These are phyloP conservation scores for Paracentrotus lividus DNA, from an alignment of 53 echinoderm and acorn worm genomes.

Conservation along the genomic window DNA sequence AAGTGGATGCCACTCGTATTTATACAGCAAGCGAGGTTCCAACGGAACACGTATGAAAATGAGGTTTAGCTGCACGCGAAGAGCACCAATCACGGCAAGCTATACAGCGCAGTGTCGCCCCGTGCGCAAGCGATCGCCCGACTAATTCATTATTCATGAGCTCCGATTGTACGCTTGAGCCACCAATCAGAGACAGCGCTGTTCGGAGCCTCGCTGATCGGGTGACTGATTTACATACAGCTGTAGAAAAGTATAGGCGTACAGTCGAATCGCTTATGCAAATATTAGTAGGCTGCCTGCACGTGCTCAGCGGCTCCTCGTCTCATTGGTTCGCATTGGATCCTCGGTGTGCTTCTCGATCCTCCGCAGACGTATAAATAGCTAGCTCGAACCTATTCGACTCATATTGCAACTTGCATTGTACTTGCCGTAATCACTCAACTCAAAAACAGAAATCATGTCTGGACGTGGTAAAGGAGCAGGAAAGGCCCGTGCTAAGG, in stretches of 20 bases:
- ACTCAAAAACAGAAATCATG: slow-evolving; percentile 16
- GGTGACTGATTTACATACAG: background rate
- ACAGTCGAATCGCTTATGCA: background rate
- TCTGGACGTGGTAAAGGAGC: slow-evolving; percentile 73
- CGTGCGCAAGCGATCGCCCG: background rate
- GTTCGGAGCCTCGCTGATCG: background rate
- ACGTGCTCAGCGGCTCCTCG: background rate
- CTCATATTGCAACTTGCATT: background rate
- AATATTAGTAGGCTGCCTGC: background rate
- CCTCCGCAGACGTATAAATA: slow-evolving; percentile 10
- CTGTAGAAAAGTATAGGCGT: background rate
- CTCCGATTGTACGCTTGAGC: slow-evolving; percentile 1
- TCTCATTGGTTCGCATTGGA: slow-evolving; percentile 12
- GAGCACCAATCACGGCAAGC: slow-evolving; percentile 34
- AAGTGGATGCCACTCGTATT: background rate
- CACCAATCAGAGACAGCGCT: background rate
- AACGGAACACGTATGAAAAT: slow-evolving; percentile 29
- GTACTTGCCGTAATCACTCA: background rate
- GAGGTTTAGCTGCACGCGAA: slow-evolving; percentile 29
- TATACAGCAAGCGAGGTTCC: slow-evolving; percentile 29
- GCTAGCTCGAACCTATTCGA: background rate
- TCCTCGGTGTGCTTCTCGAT: background rate
- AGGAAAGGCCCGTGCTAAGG: slow-evolving; percentile 78
- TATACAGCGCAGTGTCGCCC: background rate
- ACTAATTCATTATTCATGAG: slow-evolving; percentile 47